A percentile compares a stretch with the other conserved stretches of the same genome.
phyloP scores from a whole-genome alignment of 2,113 vertebrate species.

The Blennius ocellaris region DNA sequence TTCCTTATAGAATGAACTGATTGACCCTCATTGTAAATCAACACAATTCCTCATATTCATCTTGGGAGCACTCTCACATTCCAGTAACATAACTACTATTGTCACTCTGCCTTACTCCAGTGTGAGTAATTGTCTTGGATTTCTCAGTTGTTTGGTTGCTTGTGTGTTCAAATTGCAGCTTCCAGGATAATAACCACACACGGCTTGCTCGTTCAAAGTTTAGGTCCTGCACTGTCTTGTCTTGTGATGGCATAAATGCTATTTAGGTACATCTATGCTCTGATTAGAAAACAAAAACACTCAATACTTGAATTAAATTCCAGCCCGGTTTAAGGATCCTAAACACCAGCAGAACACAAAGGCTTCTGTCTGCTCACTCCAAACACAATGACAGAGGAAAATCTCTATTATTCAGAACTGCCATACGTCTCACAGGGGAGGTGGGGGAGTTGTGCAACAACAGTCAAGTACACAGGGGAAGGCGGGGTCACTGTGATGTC shows the following conservation, averaged over 20 bases:
- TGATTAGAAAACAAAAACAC: background rate
- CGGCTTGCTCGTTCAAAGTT: background rate
- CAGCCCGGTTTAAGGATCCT: background rate
- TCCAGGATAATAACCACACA: background rate
- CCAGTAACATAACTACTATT: no score
- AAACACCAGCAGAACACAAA: background rate
- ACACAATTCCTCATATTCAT: no score
- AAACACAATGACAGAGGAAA: background rate
- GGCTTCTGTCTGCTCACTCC: background rate
- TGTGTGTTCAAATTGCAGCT: background rate
- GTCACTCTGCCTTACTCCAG: no score
- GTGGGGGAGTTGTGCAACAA: conserved; percentile 47
- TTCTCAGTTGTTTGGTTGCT: background rate
- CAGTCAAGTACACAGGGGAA: background rate
- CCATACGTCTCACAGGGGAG: background rate
- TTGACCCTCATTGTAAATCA: no score
- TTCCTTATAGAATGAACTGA: background rate
- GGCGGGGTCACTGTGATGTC: conserved; percentile 40
- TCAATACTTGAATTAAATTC: background rate
- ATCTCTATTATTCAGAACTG: background rate
- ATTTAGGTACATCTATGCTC: background rate
- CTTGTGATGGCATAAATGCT: background rate
- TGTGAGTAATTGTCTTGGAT: background rate
- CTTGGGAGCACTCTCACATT: no score
- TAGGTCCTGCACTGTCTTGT: background rate